Evolutionary conservation across 2,888 invertebrate genomes (phyloP).

Genomic region (Nomada lathburiana): DNA sequence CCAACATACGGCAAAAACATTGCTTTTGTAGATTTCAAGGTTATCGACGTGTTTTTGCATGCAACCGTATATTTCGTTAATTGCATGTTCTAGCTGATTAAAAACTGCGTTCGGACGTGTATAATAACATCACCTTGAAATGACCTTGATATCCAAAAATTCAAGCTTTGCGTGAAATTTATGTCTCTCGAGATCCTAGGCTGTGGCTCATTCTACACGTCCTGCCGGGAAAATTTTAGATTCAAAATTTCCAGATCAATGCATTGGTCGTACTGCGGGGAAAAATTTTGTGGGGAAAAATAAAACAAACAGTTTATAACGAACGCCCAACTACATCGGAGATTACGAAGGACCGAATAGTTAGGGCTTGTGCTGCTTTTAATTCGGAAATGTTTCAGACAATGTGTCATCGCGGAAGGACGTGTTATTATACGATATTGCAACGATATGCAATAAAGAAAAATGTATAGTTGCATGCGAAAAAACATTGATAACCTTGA

Average conservation of each 20-base stretch:
- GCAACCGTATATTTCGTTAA: not conserved
- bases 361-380: not conserved
- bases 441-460: constrained; percentile 1
- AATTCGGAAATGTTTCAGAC: not conserved
- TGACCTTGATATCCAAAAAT: not conserved
- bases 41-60: not conserved
- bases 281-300: not conserved
- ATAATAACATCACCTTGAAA: not conserved
- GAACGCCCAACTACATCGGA: constrained; percentile 5
- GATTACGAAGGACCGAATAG: not conserved
- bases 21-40: not conserved
- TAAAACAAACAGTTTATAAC: constrained; percentile 9
- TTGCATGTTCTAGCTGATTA: not conserved
- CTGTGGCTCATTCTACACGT: not conserved
- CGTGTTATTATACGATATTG: not conserved
- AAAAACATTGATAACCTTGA: not conserved
- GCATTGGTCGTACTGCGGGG: not conserved
- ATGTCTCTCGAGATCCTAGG: not conserved
- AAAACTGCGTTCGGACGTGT: not conserved
- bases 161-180: not conserved
- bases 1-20: not conserved
- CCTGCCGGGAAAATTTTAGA: not conserved
- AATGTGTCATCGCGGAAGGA: not conserved
- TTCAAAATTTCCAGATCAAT: not conserved
- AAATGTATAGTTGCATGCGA: not conserved